Evolutionary conservation across 2,888 invertebrate genomes (phyloP).

Genomic region (Molorchus minor): DNA sequence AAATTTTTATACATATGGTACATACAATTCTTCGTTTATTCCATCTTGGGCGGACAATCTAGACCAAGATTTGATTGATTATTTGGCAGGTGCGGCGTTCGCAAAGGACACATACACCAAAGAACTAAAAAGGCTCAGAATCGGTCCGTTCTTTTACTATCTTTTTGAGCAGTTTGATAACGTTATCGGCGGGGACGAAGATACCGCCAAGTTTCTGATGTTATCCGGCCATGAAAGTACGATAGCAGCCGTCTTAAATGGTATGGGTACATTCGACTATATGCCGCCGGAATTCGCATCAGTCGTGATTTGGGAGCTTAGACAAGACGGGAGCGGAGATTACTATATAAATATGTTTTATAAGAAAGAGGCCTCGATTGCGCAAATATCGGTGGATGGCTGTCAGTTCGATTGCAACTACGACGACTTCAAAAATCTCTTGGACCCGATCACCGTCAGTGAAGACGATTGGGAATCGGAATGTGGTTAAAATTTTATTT

Average conservation of each 20-base stretch:
- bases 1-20: constrained; percentile 26
- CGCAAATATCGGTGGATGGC: constrained; percentile 65
- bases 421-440: constrained; percentile 65
- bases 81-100: constrained; percentile 71
- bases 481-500: no score
- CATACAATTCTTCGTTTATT: constrained; percentile 25
- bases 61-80: constrained; percentile 59
- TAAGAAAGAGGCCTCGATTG: constrained; percentile 67
- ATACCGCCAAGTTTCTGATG: constrained; percentile 69
- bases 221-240: constrained; percentile 87
- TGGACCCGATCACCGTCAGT: constrained; percentile 66
- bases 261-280: constrained; percentile 73
- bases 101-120: constrained; percentile 66
- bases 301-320: constrained; percentile 76
- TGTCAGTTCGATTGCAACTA: constrained; percentile 74
- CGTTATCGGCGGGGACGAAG: constrained; percentile 27
- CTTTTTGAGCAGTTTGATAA: constrained; percentile 71
- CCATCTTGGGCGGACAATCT: constrained; percentile 26
- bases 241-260: constrained; percentile 75
- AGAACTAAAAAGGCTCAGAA: constrained; percentile 67
- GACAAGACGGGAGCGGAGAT: constrained; percentile 43
- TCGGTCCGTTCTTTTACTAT: constrained; percentile 75
- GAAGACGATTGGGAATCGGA: constrained; percentile 73
- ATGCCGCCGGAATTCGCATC: constrained; percentile 76
- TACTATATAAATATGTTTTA: constrained; percentile 65